Evolutionary conservation across 1,140 invertebrate genomes (phyloP).

Genomic region (Melipona quadrifasciata): DNA sequence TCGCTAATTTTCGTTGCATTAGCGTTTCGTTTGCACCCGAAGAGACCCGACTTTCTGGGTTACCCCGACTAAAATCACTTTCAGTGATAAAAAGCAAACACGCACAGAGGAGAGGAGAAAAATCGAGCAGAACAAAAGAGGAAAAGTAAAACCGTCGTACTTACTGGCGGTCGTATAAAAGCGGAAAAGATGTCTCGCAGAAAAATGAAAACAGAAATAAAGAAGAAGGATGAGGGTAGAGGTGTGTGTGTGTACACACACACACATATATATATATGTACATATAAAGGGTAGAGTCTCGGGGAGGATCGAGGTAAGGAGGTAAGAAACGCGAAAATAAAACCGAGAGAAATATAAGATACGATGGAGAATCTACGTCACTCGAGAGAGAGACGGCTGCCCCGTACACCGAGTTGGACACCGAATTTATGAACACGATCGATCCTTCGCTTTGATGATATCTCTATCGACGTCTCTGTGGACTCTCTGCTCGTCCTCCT

Average conservation of each 20-base stretch:
- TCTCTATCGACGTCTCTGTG: conserved; percentile 64
- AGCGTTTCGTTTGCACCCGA: too few relatives aligned
- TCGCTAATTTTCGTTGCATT: too few relatives aligned
- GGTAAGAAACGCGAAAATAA: conserved; percentile 23
- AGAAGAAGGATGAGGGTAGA: neutral
- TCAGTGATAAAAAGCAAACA: too few relatives aligned
- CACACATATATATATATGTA: neutral
- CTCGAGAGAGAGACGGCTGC: conserved; percentile 13
- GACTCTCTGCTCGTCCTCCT: conserved; percentile 27
- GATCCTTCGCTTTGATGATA: conserved; percentile 63
- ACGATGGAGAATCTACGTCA: conserved; percentile 54
- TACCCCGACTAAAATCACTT: too few relatives aligned
- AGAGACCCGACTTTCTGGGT: too few relatives aligned
- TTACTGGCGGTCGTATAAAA: neutral
- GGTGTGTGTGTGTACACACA: too few relatives aligned
- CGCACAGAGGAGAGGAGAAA: neutral
- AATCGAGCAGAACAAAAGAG: neutral
- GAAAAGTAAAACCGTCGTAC: neutral
- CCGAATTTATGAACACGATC: conserved; percentile 68
- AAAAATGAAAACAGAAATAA: conserved; percentile 10
- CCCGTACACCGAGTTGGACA: conserved; percentile 51
- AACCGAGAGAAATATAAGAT: conserved; percentile 31
- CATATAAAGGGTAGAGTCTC: neutral
- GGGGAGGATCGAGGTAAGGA: neutral
- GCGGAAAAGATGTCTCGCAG: neutral